Base-by-base conservation (phyloP, 2,797 vertebrate species). In the Pogoniulus pusillus region DNA sequence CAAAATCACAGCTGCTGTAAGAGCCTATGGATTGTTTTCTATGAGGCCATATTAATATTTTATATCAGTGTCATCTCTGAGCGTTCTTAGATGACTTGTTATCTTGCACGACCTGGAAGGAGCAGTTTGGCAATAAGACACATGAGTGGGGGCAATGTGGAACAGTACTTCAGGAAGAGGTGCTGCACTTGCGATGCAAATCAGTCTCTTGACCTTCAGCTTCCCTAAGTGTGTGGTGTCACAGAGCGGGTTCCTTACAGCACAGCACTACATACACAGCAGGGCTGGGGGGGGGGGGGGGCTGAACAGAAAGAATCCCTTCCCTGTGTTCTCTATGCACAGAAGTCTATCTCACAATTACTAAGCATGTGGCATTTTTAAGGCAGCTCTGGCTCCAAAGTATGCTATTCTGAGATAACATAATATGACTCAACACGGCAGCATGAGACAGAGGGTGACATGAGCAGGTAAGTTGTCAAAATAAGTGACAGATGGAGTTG, bases 381-480 rank as follows among this genome's bases (percentile, higher is more conserved):
- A 94, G 66, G 88, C 90, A 92, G 78, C 53, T 63, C 54, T 32
- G 68, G 88, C 70, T 94, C 86, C 79, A 57, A 91, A 83, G 69
- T 69, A 75, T 6, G 59, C 87, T 91, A 81, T 87, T 96, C 76
- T 68, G 86, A 93, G 89, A 90, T 87, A 93, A 91, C 79, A 87
- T 86, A 95, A 89, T 91, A 85, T 90, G 73, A 93, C 82, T 96
- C 76, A 60, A 93, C 88, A 90, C 41, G 78, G 89, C 84, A 82
- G 91, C 14, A 0, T 43, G 70, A 93, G 90, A 87, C 88, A 91
- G 85, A 82, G 79, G 79, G 79, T 95, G 94, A 93, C 93, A 95
- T 57, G 73, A 83, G 27, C 86, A 96, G 95, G 95, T 93, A 94
- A 93, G 91, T 87, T 96, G 95, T 96, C 95, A 96, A 89, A 91